Evolutionary conservation across 2,113 vertebrate species (phyloP).

Genomic region (Micromys minutus): DNA sequence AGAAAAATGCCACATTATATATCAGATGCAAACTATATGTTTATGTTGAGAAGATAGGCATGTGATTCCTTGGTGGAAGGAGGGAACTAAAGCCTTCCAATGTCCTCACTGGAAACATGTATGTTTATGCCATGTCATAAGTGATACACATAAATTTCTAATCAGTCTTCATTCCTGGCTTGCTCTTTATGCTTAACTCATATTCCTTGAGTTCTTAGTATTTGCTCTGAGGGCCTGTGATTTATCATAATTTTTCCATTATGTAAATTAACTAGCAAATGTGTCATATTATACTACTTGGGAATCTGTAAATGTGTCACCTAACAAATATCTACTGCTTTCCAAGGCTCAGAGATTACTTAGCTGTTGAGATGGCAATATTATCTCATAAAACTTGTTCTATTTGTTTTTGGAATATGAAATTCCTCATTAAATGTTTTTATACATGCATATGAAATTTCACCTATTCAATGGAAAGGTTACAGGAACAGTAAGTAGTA

Average conservation of each 20-base stretch:
- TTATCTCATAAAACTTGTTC: background rate
- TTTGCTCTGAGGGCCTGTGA: background rate
- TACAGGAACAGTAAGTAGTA: background rate
- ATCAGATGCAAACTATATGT: background rate
- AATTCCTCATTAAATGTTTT: background rate
- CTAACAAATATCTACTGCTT: background rate
- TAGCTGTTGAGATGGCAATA: background rate
- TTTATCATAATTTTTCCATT: background rate
- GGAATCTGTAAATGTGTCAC: background rate
- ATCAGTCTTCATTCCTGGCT: background rate
- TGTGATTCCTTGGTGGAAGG: background rate
- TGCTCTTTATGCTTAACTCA: background rate
- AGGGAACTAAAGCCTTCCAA: background rate
- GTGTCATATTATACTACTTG: background rate
- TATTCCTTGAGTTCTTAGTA: background rate
- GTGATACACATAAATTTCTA: background rate
- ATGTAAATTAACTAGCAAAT: background rate
- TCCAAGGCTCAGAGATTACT: background rate
- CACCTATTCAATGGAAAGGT: background rate
- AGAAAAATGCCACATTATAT: background rate
- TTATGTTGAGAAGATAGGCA: background rate
- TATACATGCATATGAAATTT: background rate
- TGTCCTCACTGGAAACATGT: background rate
- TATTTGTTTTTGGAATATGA: background rate
- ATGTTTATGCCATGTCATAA: background rate